Base-by-base conservation (phyloP, 1,140 invertebrate species). In the Apis florea region DNA sequence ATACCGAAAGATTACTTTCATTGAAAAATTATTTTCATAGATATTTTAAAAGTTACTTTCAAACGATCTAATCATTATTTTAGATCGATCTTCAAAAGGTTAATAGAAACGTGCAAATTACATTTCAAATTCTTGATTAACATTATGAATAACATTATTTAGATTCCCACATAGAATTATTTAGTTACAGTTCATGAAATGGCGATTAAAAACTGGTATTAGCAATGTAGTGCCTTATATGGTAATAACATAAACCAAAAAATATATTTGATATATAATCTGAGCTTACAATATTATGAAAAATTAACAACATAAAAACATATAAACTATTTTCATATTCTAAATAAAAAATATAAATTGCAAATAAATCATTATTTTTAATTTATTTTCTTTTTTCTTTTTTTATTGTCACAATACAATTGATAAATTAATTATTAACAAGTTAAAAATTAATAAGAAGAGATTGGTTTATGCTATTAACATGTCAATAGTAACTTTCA, bases 171-270 rank as follows among this genome's bases (percentile, higher is more conserved):
- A 49, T 40, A 63, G 26, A 49, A 24, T 69, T 77, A 53, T 31
- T 58, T n/a, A 58, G 40, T 77, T 61, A 63, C 17, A 26, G 24
- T 81, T 63, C 26, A 74, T 49, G 66, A 82, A 82, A 70, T 58
- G 73, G 58, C 74, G 24, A 77, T 76, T 61, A 76, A 77, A 76
- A 69, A 77, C 56, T 2, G 66, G 56, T 81, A 69, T 82, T 56
- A 81, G 24, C 53, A 66, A 82, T 82, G 66, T 69, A 69, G 67
- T 69, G n/a, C 64, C n/a, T 75, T 82, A 69, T 68, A 59, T 31
- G 54, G 49, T 31, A 81, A 77, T 82, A 70, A 66, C 80, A 77
- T 49, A 67, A 70, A 82, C 80, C 80, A 82, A 76, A 77, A 56
- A 47, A 73, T 21, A 49, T 49, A 51, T 70, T 51, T 17, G 19